Percentiles rank a stretch among this genome's conserved stretches.
These are phyloP conservation scores for Progne subis DNA, from an alignment of 2,113 vertebrate genomes.

Conservation along the genomic window DNA sequence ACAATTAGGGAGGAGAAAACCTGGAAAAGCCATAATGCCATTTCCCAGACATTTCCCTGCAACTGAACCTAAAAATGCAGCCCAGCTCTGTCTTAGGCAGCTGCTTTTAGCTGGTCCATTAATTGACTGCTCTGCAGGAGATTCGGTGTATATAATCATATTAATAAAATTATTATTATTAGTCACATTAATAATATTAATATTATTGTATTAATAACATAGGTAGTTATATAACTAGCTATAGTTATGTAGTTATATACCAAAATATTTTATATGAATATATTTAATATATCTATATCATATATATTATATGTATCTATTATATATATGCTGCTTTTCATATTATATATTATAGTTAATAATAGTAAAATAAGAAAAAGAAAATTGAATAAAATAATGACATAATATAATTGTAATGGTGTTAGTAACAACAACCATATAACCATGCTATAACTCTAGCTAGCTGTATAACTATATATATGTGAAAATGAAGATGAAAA, in stretches of 20 bases:
- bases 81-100: background rate
- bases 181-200: background rate
- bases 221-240: background rate
- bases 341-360: background rate
- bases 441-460: no score
- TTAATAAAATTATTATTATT: background rate
- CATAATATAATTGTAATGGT: background rate
- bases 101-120: background rate
- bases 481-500: no score
- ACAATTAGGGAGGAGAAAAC: background rate
- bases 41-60: background rate
- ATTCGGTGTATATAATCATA: background rate
- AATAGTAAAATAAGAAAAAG: background rate
- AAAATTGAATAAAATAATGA: background rate
- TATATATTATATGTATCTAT: background rate
- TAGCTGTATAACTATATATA: no score
- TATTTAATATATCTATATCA: background rate
- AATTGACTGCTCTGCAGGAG: background rate
- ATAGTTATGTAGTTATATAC: background rate
- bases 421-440: no score
- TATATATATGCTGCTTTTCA: background rate
- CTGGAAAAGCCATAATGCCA: background rate
- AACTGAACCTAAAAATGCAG: background rate
- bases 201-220: background rate
- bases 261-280: background rate